These are phyloP conservation scores for Colius striatus DNA, from an alignment of 2,113 vertebrate species.

Conservation along the genomic window DNA sequence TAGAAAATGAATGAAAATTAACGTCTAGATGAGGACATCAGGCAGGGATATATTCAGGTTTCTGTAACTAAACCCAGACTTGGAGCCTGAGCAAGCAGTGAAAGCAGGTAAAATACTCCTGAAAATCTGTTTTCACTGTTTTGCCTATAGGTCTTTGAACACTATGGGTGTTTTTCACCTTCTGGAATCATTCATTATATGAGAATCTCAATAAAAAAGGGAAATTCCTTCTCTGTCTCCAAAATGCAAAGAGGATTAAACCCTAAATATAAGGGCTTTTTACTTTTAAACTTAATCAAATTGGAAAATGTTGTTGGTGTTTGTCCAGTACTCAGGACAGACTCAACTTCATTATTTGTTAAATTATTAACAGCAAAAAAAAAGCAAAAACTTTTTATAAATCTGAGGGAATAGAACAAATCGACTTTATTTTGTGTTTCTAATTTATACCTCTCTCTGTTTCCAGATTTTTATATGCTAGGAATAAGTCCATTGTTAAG, in stretches of 20 bases:
- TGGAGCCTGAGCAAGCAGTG: background rate
- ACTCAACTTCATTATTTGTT: background rate
- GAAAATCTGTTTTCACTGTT: background rate
- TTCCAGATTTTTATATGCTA: background rate
- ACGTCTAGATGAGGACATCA: background rate
- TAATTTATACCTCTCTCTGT: background rate
- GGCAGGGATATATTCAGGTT: background rate
- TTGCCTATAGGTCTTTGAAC: background rate
- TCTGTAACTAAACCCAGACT: background rate
- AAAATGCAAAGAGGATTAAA: background rate
- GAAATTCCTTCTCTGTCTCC: background rate
- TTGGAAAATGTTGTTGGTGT: background rate
- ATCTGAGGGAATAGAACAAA: background rate
- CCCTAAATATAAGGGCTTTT: background rate
- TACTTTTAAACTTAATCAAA: background rate
- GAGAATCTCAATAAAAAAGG: background rate
- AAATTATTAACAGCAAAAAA: background rate
- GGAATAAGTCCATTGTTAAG: background rate
- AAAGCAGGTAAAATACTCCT: background rate
- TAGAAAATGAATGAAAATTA: background rate
- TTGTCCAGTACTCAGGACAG: background rate
- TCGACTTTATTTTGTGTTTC: background rate
- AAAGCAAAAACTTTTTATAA: background rate
- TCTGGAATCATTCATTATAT: background rate
- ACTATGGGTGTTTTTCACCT: background rate